A percentile compares a stretch with the other conserved stretches of the same genome.
phyloP scores from a whole-genome alignment of 2,888 invertebrate species.

The Plebejus anna region DNA sequence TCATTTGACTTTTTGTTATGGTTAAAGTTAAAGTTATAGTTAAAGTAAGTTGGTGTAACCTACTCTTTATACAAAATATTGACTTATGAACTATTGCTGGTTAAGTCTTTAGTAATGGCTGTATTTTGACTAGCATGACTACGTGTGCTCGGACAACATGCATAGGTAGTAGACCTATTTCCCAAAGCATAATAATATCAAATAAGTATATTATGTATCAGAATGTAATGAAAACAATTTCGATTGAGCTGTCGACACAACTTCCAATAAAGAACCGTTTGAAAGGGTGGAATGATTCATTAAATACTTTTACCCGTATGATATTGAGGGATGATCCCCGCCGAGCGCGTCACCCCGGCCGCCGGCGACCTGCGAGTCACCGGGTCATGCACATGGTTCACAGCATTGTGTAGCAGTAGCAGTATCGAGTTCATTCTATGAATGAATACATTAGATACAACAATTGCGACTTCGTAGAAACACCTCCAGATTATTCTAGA shows the following conservation, averaged over 20 bases:
- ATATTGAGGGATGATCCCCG: background rate
- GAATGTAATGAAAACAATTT: background rate
- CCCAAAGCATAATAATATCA: too few species aligned
- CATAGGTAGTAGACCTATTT: too few species aligned
- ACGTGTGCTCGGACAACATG: too few species aligned
- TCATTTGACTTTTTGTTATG: too few species aligned
- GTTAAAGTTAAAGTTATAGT: too few species aligned
- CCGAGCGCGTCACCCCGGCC: background rate
- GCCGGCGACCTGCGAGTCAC: background rate
- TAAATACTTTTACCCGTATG: background rate
- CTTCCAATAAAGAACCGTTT: background rate
- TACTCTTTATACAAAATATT: too few species aligned
- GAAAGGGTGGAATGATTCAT: background rate
- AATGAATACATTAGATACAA: background rate
- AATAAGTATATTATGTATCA: background rate
- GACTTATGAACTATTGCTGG: too few species aligned
- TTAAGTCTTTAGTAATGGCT: too few species aligned
- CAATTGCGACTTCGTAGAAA: background rate
- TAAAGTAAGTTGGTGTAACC: too few species aligned
- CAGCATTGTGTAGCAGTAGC: background rate
- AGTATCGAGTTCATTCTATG: background rate
- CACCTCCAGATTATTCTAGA: background rate
- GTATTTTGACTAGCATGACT: too few species aligned
- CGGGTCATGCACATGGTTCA: background rate
- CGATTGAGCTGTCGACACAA: background rate